Evolutionary conservation across 2,888 invertebrate genomes (phyloP), one percentile per base, ranked within the genome.

Genomic region (Pogonocherus hispidulus): DNA sequence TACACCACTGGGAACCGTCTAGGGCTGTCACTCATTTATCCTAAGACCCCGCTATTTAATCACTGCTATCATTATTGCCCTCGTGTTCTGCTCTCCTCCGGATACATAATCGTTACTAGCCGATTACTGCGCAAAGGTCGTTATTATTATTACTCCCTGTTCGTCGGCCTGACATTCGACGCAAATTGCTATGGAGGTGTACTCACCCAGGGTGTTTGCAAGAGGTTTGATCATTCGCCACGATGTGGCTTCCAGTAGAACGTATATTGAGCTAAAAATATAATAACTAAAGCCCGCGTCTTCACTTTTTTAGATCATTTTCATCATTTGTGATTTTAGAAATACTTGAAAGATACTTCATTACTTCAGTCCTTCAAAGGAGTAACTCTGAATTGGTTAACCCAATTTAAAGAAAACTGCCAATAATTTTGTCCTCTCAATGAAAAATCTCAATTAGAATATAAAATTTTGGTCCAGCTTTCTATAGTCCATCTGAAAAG

Each of bases 21-120:
- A 78, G 78, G 79, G 78, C 84, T 84, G 85, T 84, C 84, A 84
- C 82, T 84, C 85, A 85, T 84, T 84, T 84, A 84, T 84, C 84
- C 82, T 83, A 84, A 84, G 82, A 84, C 84, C 84, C 84, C 81
- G 79, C 81, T 80, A 82, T 83, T 84, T 84, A 84, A 84, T 84
- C 84, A 83, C 83, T 79, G 81, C 83, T 82, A 84, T 84, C 84
- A 84, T 84, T 84, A 84, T 82, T 68, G 59, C 55, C 65, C 54
- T 51, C 49, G 56, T 65, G 77, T n/a, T n/a, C n/a, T n/a, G n/a
- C 74, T 76, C 72, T 71, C 72, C 74, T 63, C 46, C 41, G 74
- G 79, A 78, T 78, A 76, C 79, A 76, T 79, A 78, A 80, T 80
- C 77, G 79, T 80, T 79, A 74, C 77, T 75, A 73, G 77, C 75